Evolutionary conservation across 2,888 invertebrate species (phyloP).

Genomic region (Orthosia cruda): DNA sequence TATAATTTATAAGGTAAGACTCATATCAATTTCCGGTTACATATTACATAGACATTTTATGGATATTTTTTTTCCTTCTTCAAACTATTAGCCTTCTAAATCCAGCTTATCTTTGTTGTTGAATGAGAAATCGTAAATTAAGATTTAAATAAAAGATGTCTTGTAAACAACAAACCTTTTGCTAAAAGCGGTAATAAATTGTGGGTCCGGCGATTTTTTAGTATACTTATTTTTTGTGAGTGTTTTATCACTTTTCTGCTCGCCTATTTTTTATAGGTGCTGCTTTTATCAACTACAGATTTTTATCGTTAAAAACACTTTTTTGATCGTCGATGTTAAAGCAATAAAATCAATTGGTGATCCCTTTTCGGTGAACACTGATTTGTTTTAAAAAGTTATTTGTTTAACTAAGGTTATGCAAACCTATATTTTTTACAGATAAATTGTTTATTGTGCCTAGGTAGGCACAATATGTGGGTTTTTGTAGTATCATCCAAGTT

Average conservation of each 20-base stretch:
- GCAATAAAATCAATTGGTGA: conserved; percentile 42
- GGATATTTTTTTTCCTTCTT: conserved; percentile 63
- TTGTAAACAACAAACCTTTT: conserved; percentile 90
- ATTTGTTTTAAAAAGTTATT: neutral
- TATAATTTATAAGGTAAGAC: conserved; percentile 40
- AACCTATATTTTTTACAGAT: neutral
- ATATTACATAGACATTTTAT: conserved; percentile 64
- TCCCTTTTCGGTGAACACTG: neutral
- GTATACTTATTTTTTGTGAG: conserved; percentile 62
- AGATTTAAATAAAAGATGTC: conserved; percentile 89
- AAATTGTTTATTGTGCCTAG: neutral
- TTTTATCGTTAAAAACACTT: conserved; percentile 62
- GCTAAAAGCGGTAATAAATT: conserved; percentile 90
- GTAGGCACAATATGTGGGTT: too few relatives aligned
- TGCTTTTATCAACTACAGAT: conserved; percentile 72
- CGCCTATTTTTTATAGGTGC: conserved; percentile 73
- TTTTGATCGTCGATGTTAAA: conserved; percentile 50
- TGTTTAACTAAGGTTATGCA: neutral
- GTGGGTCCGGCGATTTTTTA: conserved; percentile 76
- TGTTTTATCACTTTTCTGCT: conserved; percentile 78
- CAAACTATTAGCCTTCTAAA: conserved; percentile 76
- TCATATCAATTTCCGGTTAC: conserved; percentile 69
- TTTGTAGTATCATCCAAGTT: too few relatives aligned
- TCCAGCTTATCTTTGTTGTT: conserved; percentile 85
- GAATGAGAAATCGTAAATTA: conserved; percentile 87